Conservation (phyloP, 2,888 invertebrate genomes). For the Drosophila kuntzei region DNA sequence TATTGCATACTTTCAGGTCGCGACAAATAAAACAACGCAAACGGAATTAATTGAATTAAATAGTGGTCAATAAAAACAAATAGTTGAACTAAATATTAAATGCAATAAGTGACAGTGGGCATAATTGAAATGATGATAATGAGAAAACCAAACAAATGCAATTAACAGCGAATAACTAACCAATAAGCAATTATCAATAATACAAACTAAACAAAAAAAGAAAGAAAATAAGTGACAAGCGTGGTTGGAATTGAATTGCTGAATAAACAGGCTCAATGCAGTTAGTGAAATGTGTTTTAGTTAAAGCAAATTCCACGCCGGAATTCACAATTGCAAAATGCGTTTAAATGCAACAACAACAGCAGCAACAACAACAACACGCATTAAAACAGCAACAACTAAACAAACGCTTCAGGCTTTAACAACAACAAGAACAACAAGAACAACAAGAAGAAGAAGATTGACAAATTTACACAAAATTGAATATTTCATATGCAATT, state of each 20-base stretch:
- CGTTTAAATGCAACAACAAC: slow-evolving; percentile 75
- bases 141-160: slow-evolving; percentile 20
- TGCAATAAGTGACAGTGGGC: slow-evolving; percentile 1
- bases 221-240: slow-evolving; percentile 9
- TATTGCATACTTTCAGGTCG: neutral
- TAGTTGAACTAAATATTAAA: slow-evolving; percentile 2
- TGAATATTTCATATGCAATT: slow-evolving; percentile 56
- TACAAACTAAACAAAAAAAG: neutral
- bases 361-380: slow-evolving; percentile 48
- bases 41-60: slow-evolving; percentile 9
- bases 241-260: slow-evolving; percentile 2
- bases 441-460: slow-evolving; percentile 8
- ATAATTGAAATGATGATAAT: neutral
- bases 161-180: slow-evolving; percentile 6
- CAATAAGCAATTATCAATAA: slow-evolving; percentile 9
- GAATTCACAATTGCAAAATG: slow-evolving; percentile 72
- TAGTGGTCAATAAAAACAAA: neutral
- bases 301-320: slow-evolving; percentile 70
- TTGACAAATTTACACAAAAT: slow-evolving; percentile 37
- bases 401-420: slow-evolving; percentile 38
- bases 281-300: slow-evolving; percentile 75
- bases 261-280: slow-evolving; percentile 64
- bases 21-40: neutral
- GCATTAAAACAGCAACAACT: slow-evolving; percentile 25
- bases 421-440: slow-evolving; percentile 33